These are phyloP conservation scores for Epinotia nisella DNA, from an alignment of 2,888 invertebrate genomes.

Conservation along the genomic window DNA sequence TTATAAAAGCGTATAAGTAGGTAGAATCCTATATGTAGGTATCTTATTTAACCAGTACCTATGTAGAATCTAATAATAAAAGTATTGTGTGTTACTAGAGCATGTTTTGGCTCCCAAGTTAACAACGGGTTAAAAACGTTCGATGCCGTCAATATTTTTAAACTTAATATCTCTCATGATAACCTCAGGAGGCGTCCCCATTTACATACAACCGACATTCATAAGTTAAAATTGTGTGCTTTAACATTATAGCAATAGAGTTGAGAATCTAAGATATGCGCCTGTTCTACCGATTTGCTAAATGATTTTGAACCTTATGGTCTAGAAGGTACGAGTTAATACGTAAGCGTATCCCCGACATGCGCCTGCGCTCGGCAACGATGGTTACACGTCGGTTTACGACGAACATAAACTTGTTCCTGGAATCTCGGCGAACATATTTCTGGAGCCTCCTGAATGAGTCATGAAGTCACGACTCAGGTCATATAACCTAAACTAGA, in stretches of 20 bases:
- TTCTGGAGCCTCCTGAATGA: constrained; percentile 24
- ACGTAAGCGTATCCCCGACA: neutral
- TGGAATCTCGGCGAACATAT: constrained; percentile 12
- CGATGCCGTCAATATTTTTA: constrained; percentile 64
- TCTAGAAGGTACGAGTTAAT: neutral
- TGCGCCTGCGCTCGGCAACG: constrained; percentile 11
- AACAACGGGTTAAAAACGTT: constrained; percentile 5
- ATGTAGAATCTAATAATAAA: neutral
- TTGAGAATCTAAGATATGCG: neutral
- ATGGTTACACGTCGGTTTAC: constrained; percentile 22
- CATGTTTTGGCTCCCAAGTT: constrained; percentile 16
- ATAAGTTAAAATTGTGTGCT: neutral
- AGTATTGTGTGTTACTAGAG: constrained; percentile 5
- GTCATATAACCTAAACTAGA: neutral
- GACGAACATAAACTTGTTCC: constrained; percentile 44
- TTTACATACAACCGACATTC: constrained; percentile 42
- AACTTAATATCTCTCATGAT: constrained; percentile 64
- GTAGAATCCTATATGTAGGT: too few species aligned
- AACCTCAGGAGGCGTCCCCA: constrained; percentile 58
- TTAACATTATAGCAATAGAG: neutral
- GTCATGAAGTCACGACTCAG: neutral
- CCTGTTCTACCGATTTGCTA: neutral
- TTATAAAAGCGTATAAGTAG: too few species aligned
- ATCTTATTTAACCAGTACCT: neutral
- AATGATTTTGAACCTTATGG: neutral